Conservation (phyloP, 2,797 vertebrate genomes). For the Urocyon cinereoargenteus region DNA sequence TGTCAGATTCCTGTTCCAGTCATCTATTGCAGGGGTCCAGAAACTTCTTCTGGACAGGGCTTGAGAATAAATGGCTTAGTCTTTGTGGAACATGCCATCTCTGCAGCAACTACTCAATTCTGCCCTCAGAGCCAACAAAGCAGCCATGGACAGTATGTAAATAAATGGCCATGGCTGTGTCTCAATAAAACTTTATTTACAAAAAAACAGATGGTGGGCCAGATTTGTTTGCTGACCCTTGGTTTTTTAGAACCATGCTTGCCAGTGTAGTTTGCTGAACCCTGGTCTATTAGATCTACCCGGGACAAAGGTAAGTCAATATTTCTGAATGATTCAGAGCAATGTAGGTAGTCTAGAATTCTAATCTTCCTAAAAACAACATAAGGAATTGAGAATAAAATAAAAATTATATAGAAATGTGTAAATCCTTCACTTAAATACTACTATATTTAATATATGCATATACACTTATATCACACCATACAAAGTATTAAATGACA, state of each 20-base stretch:
- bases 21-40: fast-evolving
- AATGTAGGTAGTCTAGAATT: neutral
- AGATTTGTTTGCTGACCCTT: neutral
- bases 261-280: neutral
- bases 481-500: neutral
- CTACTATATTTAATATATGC: neutral
- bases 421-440: slow-evolving; percentile 5
- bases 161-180: neutral
- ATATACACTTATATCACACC: neutral
- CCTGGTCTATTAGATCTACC: neutral
- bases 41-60: neutral
- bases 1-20: neutral
- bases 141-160: neutral
- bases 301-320: neutral
- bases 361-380: neutral
- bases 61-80: neutral
- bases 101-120: neutral
- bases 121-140: neutral
- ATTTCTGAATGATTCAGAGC: neutral
- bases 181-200: slow-evolving; percentile 52
- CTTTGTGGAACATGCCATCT: neutral
- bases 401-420: neutral
- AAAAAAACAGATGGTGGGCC: neutral
- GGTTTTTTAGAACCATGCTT: neutral
- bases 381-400: slow-evolving; percentile 52